Evolutionary conservation across 2,888 invertebrate genomes (phyloP).

Genomic region (Synanthedon andrenaeformis): DNA sequence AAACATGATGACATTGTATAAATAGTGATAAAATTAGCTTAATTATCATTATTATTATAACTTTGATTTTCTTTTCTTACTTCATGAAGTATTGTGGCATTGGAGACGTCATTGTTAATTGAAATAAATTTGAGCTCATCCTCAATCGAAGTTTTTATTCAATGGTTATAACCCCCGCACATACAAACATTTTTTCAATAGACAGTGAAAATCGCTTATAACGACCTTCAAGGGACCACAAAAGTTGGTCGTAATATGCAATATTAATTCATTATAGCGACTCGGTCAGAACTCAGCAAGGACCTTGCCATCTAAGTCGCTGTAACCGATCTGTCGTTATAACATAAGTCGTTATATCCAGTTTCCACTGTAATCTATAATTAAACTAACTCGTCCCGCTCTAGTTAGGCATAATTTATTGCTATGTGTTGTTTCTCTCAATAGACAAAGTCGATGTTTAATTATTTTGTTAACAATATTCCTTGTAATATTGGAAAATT

Average conservation of each 20-base stretch:
- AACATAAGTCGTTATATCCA: too few species aligned
- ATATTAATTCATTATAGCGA: too few species aligned
- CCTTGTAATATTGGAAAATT: conserved; percentile 30
- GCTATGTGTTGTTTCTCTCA: not conserved
- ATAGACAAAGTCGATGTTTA: not conserved
- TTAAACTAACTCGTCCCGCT: not conserved
- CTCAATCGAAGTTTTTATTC: conserved; percentile 64
- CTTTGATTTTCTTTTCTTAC: conserved; percentile 68
- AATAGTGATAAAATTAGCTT: conserved; percentile 70
- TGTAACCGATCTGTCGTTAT: too few species aligned
- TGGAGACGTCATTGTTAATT: conserved; percentile 70
- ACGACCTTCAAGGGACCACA: too few species aligned
- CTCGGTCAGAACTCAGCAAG: too few species aligned
- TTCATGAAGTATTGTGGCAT: conserved; percentile 69
- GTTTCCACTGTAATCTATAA: not conserved
- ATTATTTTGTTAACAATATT: conserved; percentile 15
- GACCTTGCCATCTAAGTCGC: too few species aligned
- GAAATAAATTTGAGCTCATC: conserved; percentile 69
- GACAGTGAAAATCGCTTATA: too few species aligned
- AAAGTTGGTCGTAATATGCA: too few species aligned
- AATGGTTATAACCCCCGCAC: conserved; percentile 2
- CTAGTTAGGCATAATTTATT: not conserved
- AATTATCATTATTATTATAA: conserved; percentile 70
- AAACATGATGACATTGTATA: conserved; percentile 71
- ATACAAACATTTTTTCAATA: not conserved